These are phyloP conservation scores for Lasiommata megera DNA, from an alignment of 2,888 invertebrate genomes.

Conservation along the genomic window DNA sequence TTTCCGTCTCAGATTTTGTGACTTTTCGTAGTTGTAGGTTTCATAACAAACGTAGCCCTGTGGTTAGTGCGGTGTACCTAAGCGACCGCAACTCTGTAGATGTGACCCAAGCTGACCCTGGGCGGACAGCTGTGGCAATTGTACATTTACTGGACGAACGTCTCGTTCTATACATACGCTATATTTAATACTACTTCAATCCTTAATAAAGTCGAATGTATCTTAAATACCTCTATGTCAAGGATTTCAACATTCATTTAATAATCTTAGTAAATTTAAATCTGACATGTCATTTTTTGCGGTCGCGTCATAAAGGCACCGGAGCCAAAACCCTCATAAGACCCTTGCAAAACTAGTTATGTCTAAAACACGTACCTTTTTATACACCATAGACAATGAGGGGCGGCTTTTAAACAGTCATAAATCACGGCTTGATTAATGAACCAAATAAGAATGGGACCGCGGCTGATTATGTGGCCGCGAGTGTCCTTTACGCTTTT, in stretches of 20 bases:
- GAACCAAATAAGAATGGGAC: conserved; percentile 24
- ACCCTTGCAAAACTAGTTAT: conserved; percentile 35
- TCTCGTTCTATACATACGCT: not conserved
- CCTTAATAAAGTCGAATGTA: not conserved
- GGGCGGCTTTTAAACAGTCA: conserved; percentile 21
- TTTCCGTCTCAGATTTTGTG: not conserved
- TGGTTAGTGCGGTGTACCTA: conserved; percentile 22
- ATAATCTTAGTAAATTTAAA: conserved; percentile 19
- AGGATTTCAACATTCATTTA: not conserved
- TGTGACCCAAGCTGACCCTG: conserved; percentile 1
- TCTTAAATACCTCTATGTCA: no score
- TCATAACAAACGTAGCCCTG: conserved; percentile 26
- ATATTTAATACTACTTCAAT: not conserved
- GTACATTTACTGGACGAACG: not conserved
- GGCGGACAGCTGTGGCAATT: not conserved
- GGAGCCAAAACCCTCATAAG: conserved; percentile 23
- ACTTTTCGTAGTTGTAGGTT: conserved; percentile 1
- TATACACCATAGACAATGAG: conserved; percentile 23
- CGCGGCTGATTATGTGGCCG: conserved; percentile 29
- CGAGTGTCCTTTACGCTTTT: conserved; percentile 25
- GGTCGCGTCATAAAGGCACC: conserved; percentile 21
- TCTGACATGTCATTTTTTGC: conserved; percentile 27
- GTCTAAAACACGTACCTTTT: conserved; percentile 37
- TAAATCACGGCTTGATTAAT: conserved; percentile 16
- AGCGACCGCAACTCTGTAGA: conserved; percentile 23